Evolutionary conservation across 2,888 invertebrate genomes (phyloP), one percentile per base, ranked within the genome.

Genomic region (Neocrepidodera transversa): DNA sequence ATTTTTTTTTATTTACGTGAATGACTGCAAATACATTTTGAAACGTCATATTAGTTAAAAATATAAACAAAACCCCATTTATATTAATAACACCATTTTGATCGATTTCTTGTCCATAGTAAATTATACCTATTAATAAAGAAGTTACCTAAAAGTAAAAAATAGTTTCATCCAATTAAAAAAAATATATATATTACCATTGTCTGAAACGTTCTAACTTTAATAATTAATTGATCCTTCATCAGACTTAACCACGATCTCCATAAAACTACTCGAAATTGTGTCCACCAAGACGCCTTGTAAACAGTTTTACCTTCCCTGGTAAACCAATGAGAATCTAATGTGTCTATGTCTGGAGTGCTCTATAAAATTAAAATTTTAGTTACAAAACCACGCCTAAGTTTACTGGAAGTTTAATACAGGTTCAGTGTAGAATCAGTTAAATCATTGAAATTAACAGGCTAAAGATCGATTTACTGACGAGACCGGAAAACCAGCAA

Each of bases 11-110:
- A 83, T 91, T 87, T 80, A 96, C 97, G 78, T 91, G 92, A 58
- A 96, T 89, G 36, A 97, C 96, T 61, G 95, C 93, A 75, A 95
- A 95, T n/a, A 95, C 89, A 78, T 95, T 95, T 73, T 94, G 93
- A 79, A 96, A 95, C 4, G 95, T 95, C 89, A 95, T 91, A 75
- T 93, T 95, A 11, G 93, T 93, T 45, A 95, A 84, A 76, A 95
- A 90, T 74, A 95, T 87, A 78, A 95, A 96, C 54, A 96, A 84
- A 18, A 91, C 93, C 38, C 96, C 96, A 76, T 95, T 96, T 66
- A 96, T 92, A 78, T 97, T 97, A 89, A 92, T 92, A 0, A 96
- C 93, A 1, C 93, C 96, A 71, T 92, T 91, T 78, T 93, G 92
- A 75, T 91, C 88, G 52, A 92, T 76, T 58, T 85, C 80, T 77